Conservation (phyloP, 1,140 invertebrate genomes). For the Monochamus saltuarius region DNA sequence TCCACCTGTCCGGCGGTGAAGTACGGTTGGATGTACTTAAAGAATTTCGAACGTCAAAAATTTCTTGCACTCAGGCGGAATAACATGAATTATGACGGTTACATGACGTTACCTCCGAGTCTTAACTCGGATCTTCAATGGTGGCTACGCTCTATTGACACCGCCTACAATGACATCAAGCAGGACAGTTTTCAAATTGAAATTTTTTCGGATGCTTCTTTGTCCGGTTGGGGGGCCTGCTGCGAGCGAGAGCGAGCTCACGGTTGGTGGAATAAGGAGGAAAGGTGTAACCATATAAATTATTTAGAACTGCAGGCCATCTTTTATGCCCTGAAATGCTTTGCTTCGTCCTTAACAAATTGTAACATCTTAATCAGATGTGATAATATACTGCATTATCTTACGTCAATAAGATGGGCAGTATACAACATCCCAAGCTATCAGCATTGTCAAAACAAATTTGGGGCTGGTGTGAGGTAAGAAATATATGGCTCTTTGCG, state of each 20-base stretch:
- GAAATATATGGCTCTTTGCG: neutral
- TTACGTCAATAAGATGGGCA: slow-evolving; percentile 1
- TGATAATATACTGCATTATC: slow-evolving; percentile 1
- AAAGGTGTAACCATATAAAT: slow-evolving; percentile 14
- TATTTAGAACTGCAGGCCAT: slow-evolving; percentile 22
- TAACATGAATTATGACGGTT: slow-evolving; percentile 7
- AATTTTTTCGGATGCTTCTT: slow-evolving; percentile 15
- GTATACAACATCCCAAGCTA: no score
- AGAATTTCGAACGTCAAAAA: slow-evolving; percentile 32
- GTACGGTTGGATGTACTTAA: slow-evolving; percentile 33
- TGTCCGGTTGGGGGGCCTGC: slow-evolving; percentile 12
- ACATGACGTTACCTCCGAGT: neutral
- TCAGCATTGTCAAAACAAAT: neutral
- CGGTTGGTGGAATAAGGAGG: slow-evolving; percentile 5
- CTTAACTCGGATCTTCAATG: slow-evolving; percentile 16
- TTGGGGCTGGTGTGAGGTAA: neutral
- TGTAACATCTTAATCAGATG: no score
- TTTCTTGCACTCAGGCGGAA: slow-evolving; percentile 9
- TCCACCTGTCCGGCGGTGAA: slow-evolving; percentile 22
- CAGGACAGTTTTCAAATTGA: neutral
- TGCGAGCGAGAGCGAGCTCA: slow-evolving; percentile 11
- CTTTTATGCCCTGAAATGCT: slow-evolving; percentile 20
- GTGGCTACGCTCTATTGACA: slow-evolving; percentile 11
- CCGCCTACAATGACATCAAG: neutral
- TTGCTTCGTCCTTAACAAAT: neutral